Evolutionary conservation across 1,140 invertebrate species (phyloP), one percentile per base, ranked within the genome.

Genomic region (Lepidurus arcticus): DNA sequence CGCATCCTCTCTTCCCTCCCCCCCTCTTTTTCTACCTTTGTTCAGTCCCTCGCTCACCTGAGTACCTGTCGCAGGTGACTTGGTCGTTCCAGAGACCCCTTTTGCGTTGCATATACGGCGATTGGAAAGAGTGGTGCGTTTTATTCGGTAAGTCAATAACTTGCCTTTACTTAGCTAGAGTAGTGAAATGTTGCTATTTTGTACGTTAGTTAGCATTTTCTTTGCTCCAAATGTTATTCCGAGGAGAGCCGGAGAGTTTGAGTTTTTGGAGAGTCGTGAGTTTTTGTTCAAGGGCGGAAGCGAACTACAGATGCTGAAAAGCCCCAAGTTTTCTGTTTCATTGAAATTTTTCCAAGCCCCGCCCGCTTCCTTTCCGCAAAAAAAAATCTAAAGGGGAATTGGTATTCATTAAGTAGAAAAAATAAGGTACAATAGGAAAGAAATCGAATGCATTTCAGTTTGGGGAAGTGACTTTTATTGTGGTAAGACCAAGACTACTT

Each of bases 11-110:
- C 16, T 16, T 65, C 21, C 53, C n/a, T 65, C 53, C 53, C 53
- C 53, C 53, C 47, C 21, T 21, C 53, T 21, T n/a, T 16, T 65
- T 4, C 53, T 65, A 65, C 53, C 53, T 65, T 65, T 65, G 53
- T 65, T 65, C 53, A 65, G 53, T 65, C 53, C 53, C 53, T 65
- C 53, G 13, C 53, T 65, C n/a, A 65, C 53, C 53, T 65, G 53
- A 21, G 53, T 65, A 65, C 53, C 53, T 65, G 53, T 65, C 53
- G 53, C 53, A 65, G 53, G 53, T 65, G 53, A 65, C 53, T 65
- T 21, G 53, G 53, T n/a, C 53, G 13, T 7, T 65, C 21, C 21
- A 4, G 9, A 65, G 53, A 65, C 53, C 53, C 47, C 21, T 65
- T 65, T 65, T 9, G 53, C 53, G 16, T 65, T 65, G 53, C 53